phyloP scores from a whole-genome alignment of 2,888 invertebrate genomes.

The Euspilapteryx auroguttella region DNA sequence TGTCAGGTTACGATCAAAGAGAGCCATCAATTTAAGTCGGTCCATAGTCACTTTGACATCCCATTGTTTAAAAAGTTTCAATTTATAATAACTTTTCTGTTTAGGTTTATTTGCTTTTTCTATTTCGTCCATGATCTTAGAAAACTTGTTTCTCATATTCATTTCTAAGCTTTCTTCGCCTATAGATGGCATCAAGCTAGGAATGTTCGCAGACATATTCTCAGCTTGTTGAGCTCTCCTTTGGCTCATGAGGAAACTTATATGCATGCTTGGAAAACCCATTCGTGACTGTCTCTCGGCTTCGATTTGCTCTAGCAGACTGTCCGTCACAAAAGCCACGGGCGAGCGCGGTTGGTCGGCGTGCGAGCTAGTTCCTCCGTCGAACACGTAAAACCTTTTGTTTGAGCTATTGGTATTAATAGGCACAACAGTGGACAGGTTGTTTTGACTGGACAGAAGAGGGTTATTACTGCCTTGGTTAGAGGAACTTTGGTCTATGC shows the following conservation, averaged over 20 bases:
- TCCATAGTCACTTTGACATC: slow-evolving; percentile 88
- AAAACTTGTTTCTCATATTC: slow-evolving; percentile 56
- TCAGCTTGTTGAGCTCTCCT: slow-evolving; percentile 35
- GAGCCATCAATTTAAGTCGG: slow-evolving; percentile 85
- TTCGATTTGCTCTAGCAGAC: slow-evolving; percentile 48
- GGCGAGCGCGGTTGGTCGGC: slow-evolving; percentile 44
- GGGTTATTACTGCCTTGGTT: slow-evolving; percentile 57
- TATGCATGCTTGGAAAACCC: slow-evolving; percentile 53
- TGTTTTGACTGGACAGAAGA: slow-evolving; percentile 43
- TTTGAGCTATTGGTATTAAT: slow-evolving; percentile 38
- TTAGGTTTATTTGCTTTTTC: slow-evolving; percentile 57
- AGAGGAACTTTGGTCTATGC: slow-evolving; percentile 48
- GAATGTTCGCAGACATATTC: slow-evolving; percentile 26
- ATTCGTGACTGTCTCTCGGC: slow-evolving; percentile 45
- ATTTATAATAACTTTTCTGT: slow-evolving; percentile 72
- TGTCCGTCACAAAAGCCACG: slow-evolving; percentile 48
- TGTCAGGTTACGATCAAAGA: slow-evolving; percentile 91
- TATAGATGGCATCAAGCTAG: slow-evolving; percentile 51
- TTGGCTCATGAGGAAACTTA: slow-evolving; percentile 44
- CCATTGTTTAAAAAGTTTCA: slow-evolving; percentile 66
- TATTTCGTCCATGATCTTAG: slow-evolving; percentile 56
- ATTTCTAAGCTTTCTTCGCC: slow-evolving; percentile 60
- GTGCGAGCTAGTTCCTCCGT: slow-evolving; percentile 36
- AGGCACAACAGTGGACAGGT: slow-evolving; percentile 43
- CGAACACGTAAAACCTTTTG: slow-evolving; percentile 50